Base-by-base conservation (phyloP, 2,888 invertebrate genomes). In the Apotomis turbidana region DNA sequence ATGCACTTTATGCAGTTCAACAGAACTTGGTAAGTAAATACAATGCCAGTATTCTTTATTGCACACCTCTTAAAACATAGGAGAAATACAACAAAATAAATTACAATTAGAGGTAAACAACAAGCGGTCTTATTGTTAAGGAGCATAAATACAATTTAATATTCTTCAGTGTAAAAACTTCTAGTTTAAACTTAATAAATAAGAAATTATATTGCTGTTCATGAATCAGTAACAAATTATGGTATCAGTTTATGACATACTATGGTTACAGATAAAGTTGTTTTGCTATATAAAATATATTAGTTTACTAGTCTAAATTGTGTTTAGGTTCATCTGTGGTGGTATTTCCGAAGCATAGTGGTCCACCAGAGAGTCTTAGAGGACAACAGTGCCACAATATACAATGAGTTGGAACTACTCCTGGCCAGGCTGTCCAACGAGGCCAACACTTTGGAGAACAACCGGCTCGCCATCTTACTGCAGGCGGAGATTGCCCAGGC, bases 321-420 rank as follows among this genome's bases (percentile, higher is more conserved):
- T 62, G 36, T 73, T 5, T 77, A 93, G 93, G 69, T 93, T 9
- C 80, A 90, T 70, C 76, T 94, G 46, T 96, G 96, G 96, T 97
- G 97, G 98, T 89, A 94, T 76, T 93, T 98, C 81, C 94, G 98
- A 78, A 92, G 95, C 68, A 93, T 96, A 78, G 94, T 95, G 61
- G 85, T 96, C 8, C 97, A 98, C 83, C 98, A 98, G 84, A 93
- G 94, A 78, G 88, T 96, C 49, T 84, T 98, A 12, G 97, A 97
- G 78, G 97, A 98, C 78, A 92, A 95, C 74, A 96, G 97, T 55
- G 95, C 95, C 3, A 89, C 94, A n/a, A 81, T 97, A 0, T 95
- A 95, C 73, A 90, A 94, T 12, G 93, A 95, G 72, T 87, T 95
- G 9, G 95, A 95, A 76, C 78, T 89, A 5, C 81, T 94, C 13